Evolutionary conservation across 2,113 vertebrate species (phyloP).

Genomic region (Marmota monax): DNA sequence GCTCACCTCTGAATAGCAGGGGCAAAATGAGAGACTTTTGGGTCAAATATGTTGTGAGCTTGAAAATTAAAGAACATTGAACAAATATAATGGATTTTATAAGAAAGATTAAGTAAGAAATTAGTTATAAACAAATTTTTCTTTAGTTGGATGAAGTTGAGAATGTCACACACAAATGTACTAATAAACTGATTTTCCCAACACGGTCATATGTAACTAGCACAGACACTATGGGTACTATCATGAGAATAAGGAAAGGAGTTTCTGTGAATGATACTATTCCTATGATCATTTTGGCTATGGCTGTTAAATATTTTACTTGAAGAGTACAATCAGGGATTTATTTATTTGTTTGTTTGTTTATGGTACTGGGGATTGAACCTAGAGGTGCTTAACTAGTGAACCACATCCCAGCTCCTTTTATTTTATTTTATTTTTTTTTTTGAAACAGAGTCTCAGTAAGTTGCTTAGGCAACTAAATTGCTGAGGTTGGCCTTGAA

Average conservation of each 20-base stretch:
- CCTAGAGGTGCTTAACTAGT: too few relatives aligned
- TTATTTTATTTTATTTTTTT: too few relatives aligned
- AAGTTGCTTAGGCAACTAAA: too few relatives aligned
- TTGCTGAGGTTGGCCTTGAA: too few relatives aligned
- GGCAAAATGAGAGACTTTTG: not conserved
- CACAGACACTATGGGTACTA: not conserved
- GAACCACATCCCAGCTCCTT: too few relatives aligned
- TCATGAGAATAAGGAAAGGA: not conserved
- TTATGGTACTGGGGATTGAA: too few relatives aligned
- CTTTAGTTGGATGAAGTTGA: not conserved
- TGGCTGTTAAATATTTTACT: slow-evolving; percentile 8
- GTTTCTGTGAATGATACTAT: not conserved
- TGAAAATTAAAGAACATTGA: not conserved
- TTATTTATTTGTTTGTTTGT: too few relatives aligned
- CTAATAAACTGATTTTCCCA: not conserved
- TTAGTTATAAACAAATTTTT: not conserved
- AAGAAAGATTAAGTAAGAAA: not conserved
- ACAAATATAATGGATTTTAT: not conserved
- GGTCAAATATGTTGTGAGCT: not conserved
- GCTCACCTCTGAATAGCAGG: not conserved
- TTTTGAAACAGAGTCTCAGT: too few relatives aligned
- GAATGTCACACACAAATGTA: not conserved
- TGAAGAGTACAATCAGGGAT: not conserved
- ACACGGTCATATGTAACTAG: not conserved
- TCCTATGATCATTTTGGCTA: not conserved